These are phyloP conservation scores for Notolepis coatsorum DNA, from an alignment of 2,797 vertebrate species.

Conservation along the genomic window DNA sequence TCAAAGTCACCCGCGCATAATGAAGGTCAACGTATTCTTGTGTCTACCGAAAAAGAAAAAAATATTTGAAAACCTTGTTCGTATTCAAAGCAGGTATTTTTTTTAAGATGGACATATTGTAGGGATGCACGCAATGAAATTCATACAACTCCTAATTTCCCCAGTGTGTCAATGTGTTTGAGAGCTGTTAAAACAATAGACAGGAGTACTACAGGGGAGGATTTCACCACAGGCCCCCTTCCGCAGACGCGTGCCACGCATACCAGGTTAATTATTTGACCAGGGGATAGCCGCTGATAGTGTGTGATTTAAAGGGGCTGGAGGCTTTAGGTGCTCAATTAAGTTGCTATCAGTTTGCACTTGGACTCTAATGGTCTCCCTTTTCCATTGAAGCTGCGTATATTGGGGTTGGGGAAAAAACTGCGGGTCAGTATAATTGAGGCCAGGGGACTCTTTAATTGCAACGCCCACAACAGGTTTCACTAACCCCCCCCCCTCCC, in stretches of 20 bases:
- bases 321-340: slow-evolving; percentile 98
- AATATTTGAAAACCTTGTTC: slow-evolving; percentile 31
- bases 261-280: slow-evolving; percentile 92
- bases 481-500: slow-evolving; percentile 77
- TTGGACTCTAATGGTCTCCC: slow-evolving; percentile 95
- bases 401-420: slow-evolving; percentile 81
- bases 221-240: slow-evolving; percentile 47
- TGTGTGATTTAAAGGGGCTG: slow-evolving; percentile 96
- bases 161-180: slow-evolving; percentile 27
- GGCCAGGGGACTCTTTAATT: slow-evolving; percentile 97
- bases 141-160: slow-evolving; percentile 49
- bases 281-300: slow-evolving; percentile 89
- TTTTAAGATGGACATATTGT: not conserved
- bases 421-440: slow-evolving; percentile 96
- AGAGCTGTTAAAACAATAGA: slow-evolving; percentile 44
- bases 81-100: slow-evolving; percentile 37
- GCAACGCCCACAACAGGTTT: slow-evolving; percentile 95
- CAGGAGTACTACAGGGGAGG: slow-evolving; percentile 11
- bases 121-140: slow-evolving; percentile 1
- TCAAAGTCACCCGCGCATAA: slow-evolving; percentile 14
- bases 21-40: slow-evolving; percentile 12
- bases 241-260: slow-evolving; percentile 48
- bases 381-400: slow-evolving; percentile 90
- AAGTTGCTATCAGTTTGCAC: slow-evolving; percentile 97
- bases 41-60: no score